Conservation (phyloP, 2,113 vertebrate species). For the Ia io region DNA sequence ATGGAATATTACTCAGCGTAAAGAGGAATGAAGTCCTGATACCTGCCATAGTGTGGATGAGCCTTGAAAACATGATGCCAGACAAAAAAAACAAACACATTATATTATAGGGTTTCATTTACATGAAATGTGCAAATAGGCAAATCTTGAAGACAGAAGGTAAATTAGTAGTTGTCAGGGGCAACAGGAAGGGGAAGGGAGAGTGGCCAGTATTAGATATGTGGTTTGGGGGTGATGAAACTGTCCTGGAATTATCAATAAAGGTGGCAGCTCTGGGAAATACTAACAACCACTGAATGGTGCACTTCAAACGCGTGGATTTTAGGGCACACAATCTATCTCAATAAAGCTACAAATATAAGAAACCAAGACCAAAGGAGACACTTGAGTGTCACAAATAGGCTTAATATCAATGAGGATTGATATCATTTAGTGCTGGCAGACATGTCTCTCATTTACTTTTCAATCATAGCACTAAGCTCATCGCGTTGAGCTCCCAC, state of each 20-base stretch:
- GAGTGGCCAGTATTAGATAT: fast-evolving
- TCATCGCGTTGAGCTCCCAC: background rate
- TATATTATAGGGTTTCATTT: no score
- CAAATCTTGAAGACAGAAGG: background rate
- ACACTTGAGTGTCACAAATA: background rate
- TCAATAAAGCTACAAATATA: background rate
- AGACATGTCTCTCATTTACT: fast-evolving
- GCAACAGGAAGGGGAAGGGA: fast-evolving
- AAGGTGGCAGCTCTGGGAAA: background rate
- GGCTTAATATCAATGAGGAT: fast-evolving
- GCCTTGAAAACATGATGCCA: background rate
- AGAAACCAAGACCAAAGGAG: background rate
- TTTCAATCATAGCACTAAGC: background rate
- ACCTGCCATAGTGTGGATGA: fast-evolving
- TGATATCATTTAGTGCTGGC: fast-evolving
- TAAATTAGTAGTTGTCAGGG: no score
- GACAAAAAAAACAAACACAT: no score
- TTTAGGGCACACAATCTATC: fast-evolving
- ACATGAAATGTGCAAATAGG: background rate
- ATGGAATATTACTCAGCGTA: fast-evolving
- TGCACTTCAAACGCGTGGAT: fast-evolving
- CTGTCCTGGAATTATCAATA: background rate
- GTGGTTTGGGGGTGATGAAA: background rate
- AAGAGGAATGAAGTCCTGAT: fast-evolving
- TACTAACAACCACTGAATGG: background rate